These are phyloP conservation scores for Drosophila kikkawai DNA, from an alignment of 1,140 invertebrate genomes.

Conservation along the genomic window DNA sequence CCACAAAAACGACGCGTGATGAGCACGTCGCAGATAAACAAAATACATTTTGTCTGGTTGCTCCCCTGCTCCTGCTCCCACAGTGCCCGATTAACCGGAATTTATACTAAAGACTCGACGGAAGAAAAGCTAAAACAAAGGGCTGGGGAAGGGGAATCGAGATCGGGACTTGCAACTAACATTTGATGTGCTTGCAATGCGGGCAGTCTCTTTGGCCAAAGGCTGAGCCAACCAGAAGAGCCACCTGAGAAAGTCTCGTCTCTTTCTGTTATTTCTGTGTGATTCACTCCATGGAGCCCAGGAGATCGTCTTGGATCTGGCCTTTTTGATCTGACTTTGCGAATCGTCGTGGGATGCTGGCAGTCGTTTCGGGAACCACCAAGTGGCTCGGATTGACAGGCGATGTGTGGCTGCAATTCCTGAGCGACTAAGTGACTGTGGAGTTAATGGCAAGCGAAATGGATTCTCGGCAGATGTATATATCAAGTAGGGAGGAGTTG, in stretches of 20 bases:
- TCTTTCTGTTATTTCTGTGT: neutral
- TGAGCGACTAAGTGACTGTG: slow-evolving; percentile 44
- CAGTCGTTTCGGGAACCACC: slow-evolving; percentile 5
- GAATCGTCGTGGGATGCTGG: slow-evolving; percentile 17
- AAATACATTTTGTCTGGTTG: slow-evolving; percentile 51
- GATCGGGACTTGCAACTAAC: slow-evolving; percentile 12
- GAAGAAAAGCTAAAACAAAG: slow-evolving; percentile 21
- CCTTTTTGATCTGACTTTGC: slow-evolving; percentile 8
- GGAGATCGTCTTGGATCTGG: slow-evolving; percentile 15
- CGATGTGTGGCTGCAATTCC: slow-evolving; percentile 49
- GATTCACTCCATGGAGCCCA: slow-evolving; percentile 1
- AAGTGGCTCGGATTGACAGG: slow-evolving; percentile 51
- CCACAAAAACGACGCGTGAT: slow-evolving; percentile 79
- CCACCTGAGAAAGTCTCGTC: slow-evolving; percentile 8
- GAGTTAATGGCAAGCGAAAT: slow-evolving; percentile 57
- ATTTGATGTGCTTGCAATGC: slow-evolving; percentile 17
- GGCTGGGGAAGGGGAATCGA: slow-evolving; percentile 19
- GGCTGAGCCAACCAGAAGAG: neutral
- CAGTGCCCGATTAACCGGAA: slow-evolving; percentile 47
- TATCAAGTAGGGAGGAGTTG: slow-evolving; percentile 8
- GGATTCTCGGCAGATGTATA: slow-evolving; percentile 40
- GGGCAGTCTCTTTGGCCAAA: slow-evolving; percentile 4
- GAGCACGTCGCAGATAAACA: slow-evolving; percentile 82
- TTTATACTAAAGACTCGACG: slow-evolving; percentile 14
- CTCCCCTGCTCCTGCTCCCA: slow-evolving; percentile 17